A percentile compares a stretch with the other conserved stretches of the same genome.
phyloP scores from a whole-genome alignment of 2,888 invertebrate species.

The Apotomis turbidana region DNA sequence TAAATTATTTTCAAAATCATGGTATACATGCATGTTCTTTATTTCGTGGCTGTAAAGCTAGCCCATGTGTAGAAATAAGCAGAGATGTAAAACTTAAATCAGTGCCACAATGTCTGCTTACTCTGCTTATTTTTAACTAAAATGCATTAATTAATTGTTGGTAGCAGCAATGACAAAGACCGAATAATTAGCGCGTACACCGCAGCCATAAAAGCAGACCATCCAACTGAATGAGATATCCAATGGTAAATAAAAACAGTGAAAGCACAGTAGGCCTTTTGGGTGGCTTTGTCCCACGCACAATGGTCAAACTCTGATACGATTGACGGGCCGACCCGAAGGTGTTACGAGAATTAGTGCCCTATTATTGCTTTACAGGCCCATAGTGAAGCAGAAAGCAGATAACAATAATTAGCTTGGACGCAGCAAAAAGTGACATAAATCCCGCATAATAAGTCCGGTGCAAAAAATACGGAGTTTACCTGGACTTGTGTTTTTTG shows the following conservation, averaged over 20 bases:
- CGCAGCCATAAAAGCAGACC: conserved; percentile 54
- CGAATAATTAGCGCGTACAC: conserved; percentile 22
- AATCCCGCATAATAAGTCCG: conserved; percentile 82
- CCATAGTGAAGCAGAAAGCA: conserved; percentile 78
- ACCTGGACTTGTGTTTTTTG: conserved; percentile 77
- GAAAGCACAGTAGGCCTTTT: conserved; percentile 76
- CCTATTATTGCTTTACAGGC: conserved; percentile 77
- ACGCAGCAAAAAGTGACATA: conserved; percentile 82
- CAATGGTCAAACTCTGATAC: conserved; percentile 66
- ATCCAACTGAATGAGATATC: conserved; percentile 74
- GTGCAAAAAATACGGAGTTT: conserved; percentile 75
- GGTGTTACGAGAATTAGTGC: conserved; percentile 83
- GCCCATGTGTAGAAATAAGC: neutral
- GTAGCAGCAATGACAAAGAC: conserved; percentile 6
- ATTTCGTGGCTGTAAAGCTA: neutral
- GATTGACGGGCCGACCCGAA: conserved; percentile 77
- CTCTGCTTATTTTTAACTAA: neutral
- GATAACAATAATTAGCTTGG: conserved; percentile 83
- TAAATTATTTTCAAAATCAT: neutral
- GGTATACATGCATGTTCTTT: neutral
- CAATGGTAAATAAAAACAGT: conserved; percentile 73
- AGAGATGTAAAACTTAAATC: neutral
- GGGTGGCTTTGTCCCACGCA: conserved; percentile 75
- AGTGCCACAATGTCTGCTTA: neutral
- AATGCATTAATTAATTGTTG: conserved; percentile 5